Evolutionary conservation across 2,113 vertebrate species (phyloP), one percentile per base, ranked within the genome.

Genomic region (Anhinga rufa): DNA sequence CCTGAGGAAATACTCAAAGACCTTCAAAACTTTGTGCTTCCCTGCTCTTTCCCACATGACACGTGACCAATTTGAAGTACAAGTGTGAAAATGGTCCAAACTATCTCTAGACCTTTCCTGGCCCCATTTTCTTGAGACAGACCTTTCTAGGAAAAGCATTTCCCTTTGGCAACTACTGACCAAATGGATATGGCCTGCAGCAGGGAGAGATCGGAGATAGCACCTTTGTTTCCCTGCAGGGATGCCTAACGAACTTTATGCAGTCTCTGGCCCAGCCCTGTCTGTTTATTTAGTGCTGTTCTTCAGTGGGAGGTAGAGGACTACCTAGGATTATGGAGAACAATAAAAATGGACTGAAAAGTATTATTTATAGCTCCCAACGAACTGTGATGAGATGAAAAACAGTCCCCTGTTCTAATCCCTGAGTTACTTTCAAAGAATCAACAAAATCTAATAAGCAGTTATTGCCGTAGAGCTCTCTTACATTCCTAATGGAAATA

Each of bases 151-250:
- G 32, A 42, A 81, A 78, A 81, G 22, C 12, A 22, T 36, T 82
- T 91, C 15, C 25, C 20, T 79, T 55, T 79, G 89, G 34, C 29
- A 29, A 9, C 25, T 34, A 44, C 29, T 36, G 38, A 19, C 48
- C 42, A 21, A 46, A 65, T 6, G 16, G 29, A 2, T 26, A 12
- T 0, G 1, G 42, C 76, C 34, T 31, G 25, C n/a, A 76, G 38
- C 12, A 25, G 61, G 34, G 34, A 64, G 24, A 28, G 44, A 28
- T 26, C 0, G 0, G 46, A 62, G 48, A 16, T 16, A 18, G 42
- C 26, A 17, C 48, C 44, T 68, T 6, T 0, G 12, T 48, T 75
- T 71, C 36, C 29, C 44, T n/a, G 38, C 28, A 9, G 0, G 1
- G 49, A 13, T 5, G 3, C 31, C 17, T 25, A 15, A 7, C 1